Evolutionary conservation across 2,888 invertebrate species (phyloP), one percentile per base, ranked within the genome.

Genomic region (Chymomyza fuscimana): DNA sequence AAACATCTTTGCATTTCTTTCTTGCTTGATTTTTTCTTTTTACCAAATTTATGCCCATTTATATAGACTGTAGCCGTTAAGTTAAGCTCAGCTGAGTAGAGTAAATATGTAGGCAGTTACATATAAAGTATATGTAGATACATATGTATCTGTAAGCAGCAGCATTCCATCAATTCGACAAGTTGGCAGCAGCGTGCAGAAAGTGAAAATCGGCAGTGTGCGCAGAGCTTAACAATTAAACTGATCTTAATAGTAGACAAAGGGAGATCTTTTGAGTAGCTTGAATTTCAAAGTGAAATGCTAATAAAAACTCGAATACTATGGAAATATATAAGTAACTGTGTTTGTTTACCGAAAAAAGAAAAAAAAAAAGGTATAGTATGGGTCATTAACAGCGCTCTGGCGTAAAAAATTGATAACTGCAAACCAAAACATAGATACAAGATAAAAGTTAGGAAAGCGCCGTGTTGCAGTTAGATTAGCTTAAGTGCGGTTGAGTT

Each of bases 241-340:
- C 61, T 72, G 83, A 83, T 83, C 86, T 86, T 65, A 78, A 83
- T 80, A 72, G 81, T 81, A 75, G 80, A 86, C 80, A 77, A 83
- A 77, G 86, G 83, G 80, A 84, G 86, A 84, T 81, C 76, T 86
- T 1, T 64, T 65, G 58, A 72, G 67, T 58, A 62, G 69, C 58
- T 16, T 64, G 36, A 65, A 19, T 12, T 54, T 54, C 16, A 22
- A 12, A 77, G 80, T 70, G 80, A 80, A 78, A 80, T 77, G 81
- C 67, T 46, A 46, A 46, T 46, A 46, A 46, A 46, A 32, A 0
- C 6, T 46, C 2, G 12, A 46, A 46, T 46, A 12, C 40, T 7
- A 46, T 12, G 40, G 36, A 36, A 36, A 36, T 36, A 7, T 36
- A 36, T 15, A 46, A 12, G 12, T 46, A 46, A 46, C 40, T 46